A percentile compares a stretch with the other conserved stretches of the same genome.
These are phyloP conservation scores for Meloidogyne chitwoodi DNA, from an alignment of 1,140 invertebrate species.

Conservation along the genomic window DNA sequence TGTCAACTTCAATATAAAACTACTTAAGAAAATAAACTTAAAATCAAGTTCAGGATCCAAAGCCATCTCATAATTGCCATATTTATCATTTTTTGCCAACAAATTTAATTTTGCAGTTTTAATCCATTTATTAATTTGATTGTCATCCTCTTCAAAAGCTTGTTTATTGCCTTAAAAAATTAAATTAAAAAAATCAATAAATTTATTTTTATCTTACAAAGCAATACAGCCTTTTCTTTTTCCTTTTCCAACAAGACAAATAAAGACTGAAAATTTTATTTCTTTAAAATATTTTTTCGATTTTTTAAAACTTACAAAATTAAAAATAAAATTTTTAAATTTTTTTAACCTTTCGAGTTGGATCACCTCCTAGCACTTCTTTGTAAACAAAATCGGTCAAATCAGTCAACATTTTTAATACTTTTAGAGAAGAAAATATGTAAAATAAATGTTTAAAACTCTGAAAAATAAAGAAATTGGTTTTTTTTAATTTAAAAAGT, in stretches of 20 bases:
- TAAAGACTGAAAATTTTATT: slow-evolving; percentile 29
- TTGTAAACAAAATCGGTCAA: slow-evolving; percentile 28
- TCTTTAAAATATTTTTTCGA: background rate
- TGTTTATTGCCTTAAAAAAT: slow-evolving; percentile 20
- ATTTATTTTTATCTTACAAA: slow-evolving; percentile 21
- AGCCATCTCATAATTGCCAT: slow-evolving; percentile 75
- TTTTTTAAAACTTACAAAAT: background rate
- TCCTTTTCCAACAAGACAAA: slow-evolving; percentile 32
- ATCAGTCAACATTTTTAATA: background rate
- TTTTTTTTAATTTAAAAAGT: no score
- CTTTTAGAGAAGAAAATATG: background rate
- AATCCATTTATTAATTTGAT: slow-evolving; percentile 24
- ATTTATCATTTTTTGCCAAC: slow-evolving; percentile 68
- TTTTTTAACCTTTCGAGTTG: slow-evolving; percentile 20
- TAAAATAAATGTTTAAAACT: no score
- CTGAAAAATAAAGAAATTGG: background rate
- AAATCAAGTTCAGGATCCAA: slow-evolving; percentile 69
- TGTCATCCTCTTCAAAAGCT: slow-evolving; percentile 26
- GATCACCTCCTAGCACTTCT: slow-evolving; percentile 26
- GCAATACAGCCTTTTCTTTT: slow-evolving; percentile 31
- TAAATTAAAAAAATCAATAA: background rate
- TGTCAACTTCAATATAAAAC: no score
- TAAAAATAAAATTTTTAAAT: slow-evolving; percentile 1
- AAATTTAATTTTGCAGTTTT: slow-evolving; percentile 14
- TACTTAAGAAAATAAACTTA: slow-evolving; percentile 23